Percentiles rank a stretch among this genome's conserved stretches.
Conservation (phyloP, 2,113 vertebrate genomes). For the Aspiorhynchus laticeps region DNA sequence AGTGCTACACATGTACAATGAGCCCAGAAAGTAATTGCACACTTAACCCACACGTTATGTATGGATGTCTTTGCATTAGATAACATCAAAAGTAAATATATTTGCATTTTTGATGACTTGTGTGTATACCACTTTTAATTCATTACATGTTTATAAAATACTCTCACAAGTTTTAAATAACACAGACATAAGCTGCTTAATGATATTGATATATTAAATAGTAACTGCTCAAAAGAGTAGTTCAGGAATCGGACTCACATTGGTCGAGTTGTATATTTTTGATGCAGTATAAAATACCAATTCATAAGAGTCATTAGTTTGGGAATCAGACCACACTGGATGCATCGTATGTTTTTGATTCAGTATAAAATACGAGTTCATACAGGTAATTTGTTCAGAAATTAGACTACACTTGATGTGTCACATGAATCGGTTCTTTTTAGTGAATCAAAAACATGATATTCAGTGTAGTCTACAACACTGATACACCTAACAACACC, state of each 20-base stretch:
- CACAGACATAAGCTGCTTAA: not conserved
- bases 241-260: not conserved
- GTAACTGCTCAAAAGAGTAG: not conserved
- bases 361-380: not conserved
- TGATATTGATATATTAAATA: not conserved
- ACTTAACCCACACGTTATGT: not conserved
- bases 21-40: not conserved
- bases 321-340: not conserved
- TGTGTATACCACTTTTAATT: not conserved
- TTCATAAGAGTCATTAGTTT: not conserved
- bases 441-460: not conserved
- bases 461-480: not conserved
- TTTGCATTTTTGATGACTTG: not conserved
- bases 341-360: not conserved
- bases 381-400: not conserved
- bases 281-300: not conserved
- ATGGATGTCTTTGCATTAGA: slow-evolving; percentile 1
- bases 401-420: not conserved
- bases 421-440: not conserved
- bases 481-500: too few relatives aligned
- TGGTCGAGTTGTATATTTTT: not conserved
- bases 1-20: slow-evolving; percentile 19
- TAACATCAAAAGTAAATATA: not conserved
- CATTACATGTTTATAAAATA: not conserved
- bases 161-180: not conserved